phyloP scores from a whole-genome alignment of 2,888 invertebrate species.

The Phrixothrix hirtus region DNA sequence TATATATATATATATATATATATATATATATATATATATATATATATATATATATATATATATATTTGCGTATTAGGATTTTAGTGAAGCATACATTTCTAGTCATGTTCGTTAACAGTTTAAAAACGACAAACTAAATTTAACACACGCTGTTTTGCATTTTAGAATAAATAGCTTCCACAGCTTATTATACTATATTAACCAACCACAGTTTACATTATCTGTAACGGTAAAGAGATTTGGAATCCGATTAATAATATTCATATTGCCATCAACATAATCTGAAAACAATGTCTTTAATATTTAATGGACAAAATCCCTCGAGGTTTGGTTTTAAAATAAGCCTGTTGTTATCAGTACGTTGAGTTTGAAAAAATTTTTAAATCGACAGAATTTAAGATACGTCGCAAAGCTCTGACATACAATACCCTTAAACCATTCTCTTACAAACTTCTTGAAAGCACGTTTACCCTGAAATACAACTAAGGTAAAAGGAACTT shows the following conservation, averaged over 20 bases:
- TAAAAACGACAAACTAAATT: no score
- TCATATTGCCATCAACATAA: slow-evolving; percentile 4
- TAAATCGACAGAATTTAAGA: no score
- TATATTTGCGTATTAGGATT: no score
- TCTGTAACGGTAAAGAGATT: slow-evolving; percentile 13
- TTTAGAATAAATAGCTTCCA: no score
- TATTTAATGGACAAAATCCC: neutral
- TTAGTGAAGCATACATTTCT: no score
- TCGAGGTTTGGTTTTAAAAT: no score
- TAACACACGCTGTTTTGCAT: no score
- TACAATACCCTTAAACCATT: slow-evolving; percentile 19
- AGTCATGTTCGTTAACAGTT: neutral
- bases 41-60: no score
- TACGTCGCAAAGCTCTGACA: slow-evolving; percentile 17
- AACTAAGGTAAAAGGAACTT: slow-evolving; percentile 8
- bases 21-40: no score
- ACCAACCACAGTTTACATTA: slow-evolving; percentile 8
- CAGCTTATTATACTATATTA: slow-evolving; percentile 4
- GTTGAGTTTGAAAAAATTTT: no score
- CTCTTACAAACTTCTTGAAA: slow-evolving; percentile 18
- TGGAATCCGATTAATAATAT: slow-evolving; percentile 18
- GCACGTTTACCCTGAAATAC: slow-evolving; percentile 20
- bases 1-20: no score
- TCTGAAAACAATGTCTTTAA: neutral
- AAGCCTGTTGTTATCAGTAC: no score